Percentiles rank a stretch among this genome's conserved stretches.
Evolutionary conservation across 2,113 vertebrate genomes (phyloP).

Genomic region (Sphaerodactylus townsendi): DNA sequence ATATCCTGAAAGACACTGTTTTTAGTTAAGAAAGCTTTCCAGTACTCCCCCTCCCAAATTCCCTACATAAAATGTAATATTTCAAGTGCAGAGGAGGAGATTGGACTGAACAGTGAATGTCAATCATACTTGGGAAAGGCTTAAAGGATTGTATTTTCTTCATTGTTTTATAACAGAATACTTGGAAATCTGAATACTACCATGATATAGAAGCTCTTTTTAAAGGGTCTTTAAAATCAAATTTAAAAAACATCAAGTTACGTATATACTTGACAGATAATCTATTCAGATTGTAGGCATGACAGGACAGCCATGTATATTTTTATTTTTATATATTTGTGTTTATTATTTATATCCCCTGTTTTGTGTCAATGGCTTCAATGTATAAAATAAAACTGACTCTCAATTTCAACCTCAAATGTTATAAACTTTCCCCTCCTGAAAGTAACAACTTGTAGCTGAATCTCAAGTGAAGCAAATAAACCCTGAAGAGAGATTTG

Average conservation of each 20-base stretch:
- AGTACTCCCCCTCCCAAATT: constrained; percentile 22
- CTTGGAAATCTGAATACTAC: constrained; percentile 62
- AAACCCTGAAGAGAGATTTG: too few species aligned
- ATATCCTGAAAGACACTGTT: background rate
- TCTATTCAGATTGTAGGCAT: too few species aligned
- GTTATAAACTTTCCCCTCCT: too few species aligned
- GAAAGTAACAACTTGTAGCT: too few species aligned
- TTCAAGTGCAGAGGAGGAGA: constrained; percentile 44
- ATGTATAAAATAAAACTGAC: too few species aligned
- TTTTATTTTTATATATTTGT: too few species aligned
- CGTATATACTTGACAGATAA: background rate
- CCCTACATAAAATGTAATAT: constrained; percentile 39
- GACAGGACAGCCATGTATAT: too few species aligned
- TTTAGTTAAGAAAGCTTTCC: constrained; percentile 33
- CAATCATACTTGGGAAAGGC: constrained; percentile 55
- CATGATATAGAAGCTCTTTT: constrained; percentile 53
- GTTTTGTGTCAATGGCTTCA: too few species aligned
- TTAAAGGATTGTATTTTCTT: constrained; percentile 69
- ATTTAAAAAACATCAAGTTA: constrained; percentile 39
- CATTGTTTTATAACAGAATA: constrained; percentile 60
- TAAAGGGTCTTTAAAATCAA: constrained; percentile 40
- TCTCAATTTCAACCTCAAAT: too few species aligned
- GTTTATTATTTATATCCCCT: too few species aligned
- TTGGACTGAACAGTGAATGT: constrained; percentile 55
- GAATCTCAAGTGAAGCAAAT: too few species aligned